phyloP scores from a whole-genome alignment of 1,140 invertebrate species.

The Gyrodactylus bullatarudis region DNA sequence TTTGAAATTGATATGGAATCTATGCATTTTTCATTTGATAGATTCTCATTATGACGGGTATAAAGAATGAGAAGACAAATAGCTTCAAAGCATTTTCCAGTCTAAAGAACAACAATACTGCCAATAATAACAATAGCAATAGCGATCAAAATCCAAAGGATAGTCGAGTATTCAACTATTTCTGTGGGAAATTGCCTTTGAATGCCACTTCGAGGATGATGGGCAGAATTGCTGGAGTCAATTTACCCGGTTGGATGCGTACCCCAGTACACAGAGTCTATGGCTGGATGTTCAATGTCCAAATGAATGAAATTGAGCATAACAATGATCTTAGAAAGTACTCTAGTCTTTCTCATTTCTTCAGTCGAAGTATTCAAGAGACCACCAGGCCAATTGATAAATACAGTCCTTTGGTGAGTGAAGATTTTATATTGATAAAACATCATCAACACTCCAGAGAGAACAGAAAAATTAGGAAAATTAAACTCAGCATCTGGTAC shows the following conservation, averaged over 20 bases:
- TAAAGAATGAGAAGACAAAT: no score
- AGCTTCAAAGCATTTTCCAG: no score
- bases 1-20: no score
- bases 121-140: no score
- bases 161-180: neutral
- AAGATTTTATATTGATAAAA: no score
- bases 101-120: no score
- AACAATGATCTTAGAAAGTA: neutral
- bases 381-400: neutral
- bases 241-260: neutral
- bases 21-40: no score
- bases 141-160: neutral
- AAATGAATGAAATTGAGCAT: neutral
- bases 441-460: no score
- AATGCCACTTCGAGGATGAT: neutral
- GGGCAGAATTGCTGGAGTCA: neutral
- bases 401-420: neutral
- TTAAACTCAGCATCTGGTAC: no score
- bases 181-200: neutral
- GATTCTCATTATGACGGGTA: no score
- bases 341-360: neutral
- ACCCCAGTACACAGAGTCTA: neutral
- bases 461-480: no score
- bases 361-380: neutral
- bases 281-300: neutral